A percentile compares a stretch with the other conserved stretches of the same genome.
Conservation (phyloP, 2,113 vertebrate genomes). For the Puffinus mauretanicus region DNA sequence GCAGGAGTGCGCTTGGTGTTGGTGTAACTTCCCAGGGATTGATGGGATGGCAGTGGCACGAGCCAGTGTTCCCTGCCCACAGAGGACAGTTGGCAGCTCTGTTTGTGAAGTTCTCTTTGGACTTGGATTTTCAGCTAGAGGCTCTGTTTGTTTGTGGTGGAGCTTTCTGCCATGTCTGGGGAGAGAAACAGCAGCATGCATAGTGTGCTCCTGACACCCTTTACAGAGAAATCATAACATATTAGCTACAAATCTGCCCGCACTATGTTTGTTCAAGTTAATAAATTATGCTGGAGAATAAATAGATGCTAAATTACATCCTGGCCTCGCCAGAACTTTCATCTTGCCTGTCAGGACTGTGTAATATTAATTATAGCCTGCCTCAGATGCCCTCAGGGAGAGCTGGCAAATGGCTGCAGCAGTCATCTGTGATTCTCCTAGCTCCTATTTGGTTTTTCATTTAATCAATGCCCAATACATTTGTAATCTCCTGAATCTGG, state of each 20-base stretch:
- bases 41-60: not conserved
- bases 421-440: not conserved
- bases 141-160: not conserved
- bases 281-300: constrained; percentile 50
- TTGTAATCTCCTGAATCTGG: constrained; percentile 13
- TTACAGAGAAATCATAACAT: not conserved
- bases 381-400: not conserved
- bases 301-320: constrained; percentile 62
- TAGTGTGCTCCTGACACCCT: not conserved
- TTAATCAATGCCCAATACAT: constrained; percentile 58
- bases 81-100: not conserved
- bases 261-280: not conserved
- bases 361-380: constrained; percentile 23
- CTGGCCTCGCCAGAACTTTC: constrained; percentile 35
- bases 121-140: not conserved
- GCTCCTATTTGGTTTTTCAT: not conserved
- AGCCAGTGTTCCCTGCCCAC: not conserved
- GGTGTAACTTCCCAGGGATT: not conserved
- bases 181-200: not conserved
- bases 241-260: not conserved
- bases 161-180: not conserved
- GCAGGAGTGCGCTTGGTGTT: not conserved
- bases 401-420: constrained; percentile 12
- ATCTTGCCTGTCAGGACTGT: constrained; percentile 30
- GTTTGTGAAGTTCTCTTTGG: not conserved